Evolutionary conservation across 1,140 invertebrate genomes (phyloP), one percentile per base, ranked within the genome.

Genomic region (Drosophila mayri): DNA sequence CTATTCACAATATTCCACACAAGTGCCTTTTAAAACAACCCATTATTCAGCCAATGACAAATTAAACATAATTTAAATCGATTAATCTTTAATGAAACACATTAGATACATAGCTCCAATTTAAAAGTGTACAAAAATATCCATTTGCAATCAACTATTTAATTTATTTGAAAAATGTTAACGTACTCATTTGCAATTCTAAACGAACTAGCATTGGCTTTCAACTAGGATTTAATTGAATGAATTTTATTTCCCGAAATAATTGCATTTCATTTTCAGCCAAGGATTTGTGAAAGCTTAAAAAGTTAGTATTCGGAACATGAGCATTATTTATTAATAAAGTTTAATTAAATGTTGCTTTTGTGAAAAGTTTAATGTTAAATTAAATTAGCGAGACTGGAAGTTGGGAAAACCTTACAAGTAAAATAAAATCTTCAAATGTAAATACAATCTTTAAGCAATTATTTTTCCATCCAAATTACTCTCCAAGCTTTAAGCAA

Each of bases 211-310:
- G 22, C 28, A 35, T 65, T 64, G 18, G 57, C 20, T 62, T 18
- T 43, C 22, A 65, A 28, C 22, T 28, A 16, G 58, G 40, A 65
- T 65, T 65, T 62, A 65, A 62, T 44, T 65, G 63, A 65, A 65
- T 28, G 57, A n/a, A 44, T 65, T 64, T 64, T 64, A 67, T 67
- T 47, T 40, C 28, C 18, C 40, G 11, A 46, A 38, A 65, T 49
- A 68, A 50, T 41, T 49, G 44, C 44, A 49, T 41, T 67, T 49
- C 6, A 67, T 64, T 65, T 64, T 49, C 28, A 40, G 25, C 0
- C 35, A 32, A 49, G 65, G 65, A 67, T 67, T 64, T 65, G 60
- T 18, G 61, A 46, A 38, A 41, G 65, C 60, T 28, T 28, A 41
- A 65, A 65, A 50, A 47, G 61, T 65, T 65, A 28, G 57, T 41